A percentile compares a stretch with the other conserved stretches of the same genome.
Evolutionary conservation across 2,888 invertebrate species (phyloP).

Genomic region (Nomada lathburiana): DNA sequence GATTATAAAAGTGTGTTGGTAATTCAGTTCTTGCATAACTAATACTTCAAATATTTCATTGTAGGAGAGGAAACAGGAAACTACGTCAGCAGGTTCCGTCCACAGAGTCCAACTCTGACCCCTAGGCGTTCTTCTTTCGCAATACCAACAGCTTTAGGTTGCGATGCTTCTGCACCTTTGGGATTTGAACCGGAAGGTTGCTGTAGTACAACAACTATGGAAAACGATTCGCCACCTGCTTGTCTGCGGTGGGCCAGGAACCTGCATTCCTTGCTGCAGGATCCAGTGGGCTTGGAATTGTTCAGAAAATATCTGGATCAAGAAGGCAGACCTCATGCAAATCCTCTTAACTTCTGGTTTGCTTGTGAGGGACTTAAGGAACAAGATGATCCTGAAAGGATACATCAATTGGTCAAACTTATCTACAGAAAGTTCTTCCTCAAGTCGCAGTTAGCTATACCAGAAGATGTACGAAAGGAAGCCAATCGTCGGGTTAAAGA

Average conservation of each 20-base stretch:
- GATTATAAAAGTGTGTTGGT: not conserved
- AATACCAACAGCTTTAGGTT: conserved; percentile 75
- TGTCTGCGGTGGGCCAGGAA: conserved; percentile 96
- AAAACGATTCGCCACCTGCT: conserved; percentile 86
- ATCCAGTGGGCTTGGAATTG: conserved; percentile 94
- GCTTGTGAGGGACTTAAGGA: conserved; percentile 95
- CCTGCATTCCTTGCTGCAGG: conserved; percentile 92
- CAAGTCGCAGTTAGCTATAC: conserved; percentile 92
- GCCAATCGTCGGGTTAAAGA: conserved; percentile 91
- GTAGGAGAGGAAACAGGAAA: conserved; percentile 83
- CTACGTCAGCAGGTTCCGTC: conserved; percentile 80
- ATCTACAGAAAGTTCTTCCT: conserved; percentile 92
- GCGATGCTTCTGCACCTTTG: conserved; percentile 85
- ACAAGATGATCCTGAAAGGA: conserved; percentile 90
- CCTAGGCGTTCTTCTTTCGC: conserved; percentile 84
- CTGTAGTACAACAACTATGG: conserved; percentile 84
- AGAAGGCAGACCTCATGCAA: conserved; percentile 91
- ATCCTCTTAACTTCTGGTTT: conserved; percentile 96
- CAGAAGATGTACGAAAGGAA: conserved; percentile 91
- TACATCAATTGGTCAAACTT: conserved; percentile 91
- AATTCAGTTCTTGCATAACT: conserved; percentile 6
- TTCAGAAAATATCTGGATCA: conserved; percentile 93
- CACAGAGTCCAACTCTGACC: conserved; percentile 83
- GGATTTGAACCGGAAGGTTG: conserved; percentile 87
- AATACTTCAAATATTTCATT: conserved; percentile 11